Conservation (phyloP, 1,140 invertebrate genomes). For the Sinonovacula constricta region DNA sequence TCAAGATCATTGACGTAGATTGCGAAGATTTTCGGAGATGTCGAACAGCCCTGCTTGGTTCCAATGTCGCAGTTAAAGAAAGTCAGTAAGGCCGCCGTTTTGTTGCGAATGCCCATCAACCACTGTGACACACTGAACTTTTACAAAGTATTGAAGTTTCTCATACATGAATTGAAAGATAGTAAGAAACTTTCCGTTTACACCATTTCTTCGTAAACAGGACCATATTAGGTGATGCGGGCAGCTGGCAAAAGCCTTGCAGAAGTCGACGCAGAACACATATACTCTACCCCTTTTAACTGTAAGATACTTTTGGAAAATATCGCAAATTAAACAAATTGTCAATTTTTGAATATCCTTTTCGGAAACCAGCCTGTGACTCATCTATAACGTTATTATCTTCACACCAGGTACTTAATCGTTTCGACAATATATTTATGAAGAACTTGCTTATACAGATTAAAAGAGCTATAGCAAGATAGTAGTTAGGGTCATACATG, state of each 20-base stretch:
- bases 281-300: constrained; percentile 14
- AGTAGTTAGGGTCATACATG: constrained; percentile 7
- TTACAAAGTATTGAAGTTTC: constrained; percentile 15
- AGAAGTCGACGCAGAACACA: constrained; percentile 29
- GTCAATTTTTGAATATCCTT: constrained; percentile 30
- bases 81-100: neutral
- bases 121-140: neutral
- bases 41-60: constrained; percentile 30
- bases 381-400: constrained; percentile 18
- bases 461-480: constrained; percentile 29
- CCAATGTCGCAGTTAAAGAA: constrained; percentile 23
- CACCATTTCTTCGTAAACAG: neutral
- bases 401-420: constrained; percentile 8
- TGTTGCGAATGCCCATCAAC: neutral
- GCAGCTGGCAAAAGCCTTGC: constrained; percentile 30
- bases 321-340: constrained; percentile 41
- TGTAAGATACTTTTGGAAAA: constrained; percentile 38
- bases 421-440: constrained; percentile 13
- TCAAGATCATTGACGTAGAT: constrained; percentile 23
- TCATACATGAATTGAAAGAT: constrained; percentile 32
- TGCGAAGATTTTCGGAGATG: neutral
- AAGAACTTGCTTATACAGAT: constrained; percentile 39
- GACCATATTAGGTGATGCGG: constrained; percentile 8
- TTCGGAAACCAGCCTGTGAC: constrained; percentile 36
- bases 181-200: constrained; percentile 17